phyloP scores from a whole-genome alignment of 1,140 invertebrate species.

The Portunus trituberculatus region DNA sequence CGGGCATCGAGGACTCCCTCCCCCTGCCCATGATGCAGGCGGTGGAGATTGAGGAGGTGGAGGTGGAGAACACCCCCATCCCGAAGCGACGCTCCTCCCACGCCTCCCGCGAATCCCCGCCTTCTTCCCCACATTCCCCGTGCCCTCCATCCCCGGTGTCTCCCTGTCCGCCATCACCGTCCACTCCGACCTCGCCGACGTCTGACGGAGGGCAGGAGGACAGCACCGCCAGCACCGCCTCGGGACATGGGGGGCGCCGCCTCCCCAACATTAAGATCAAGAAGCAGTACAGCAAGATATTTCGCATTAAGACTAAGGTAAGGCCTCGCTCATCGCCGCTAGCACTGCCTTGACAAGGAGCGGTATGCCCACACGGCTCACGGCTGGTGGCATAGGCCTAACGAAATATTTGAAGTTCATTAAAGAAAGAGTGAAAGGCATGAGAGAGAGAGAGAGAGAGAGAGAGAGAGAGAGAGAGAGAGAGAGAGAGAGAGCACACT shows the following conservation, averaged over 20 bases:
- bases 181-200: conserved; percentile 29
- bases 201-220: not conserved
- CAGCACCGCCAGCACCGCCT: not conserved
- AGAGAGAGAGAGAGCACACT: too few relatives aligned
- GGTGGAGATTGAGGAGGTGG: conserved; percentile 48
- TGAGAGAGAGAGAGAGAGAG: too few relatives aligned
- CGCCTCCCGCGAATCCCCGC: conserved; percentile 38
- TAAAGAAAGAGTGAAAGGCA: too few relatives aligned
- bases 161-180: conserved; percentile 31
- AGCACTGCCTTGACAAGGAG: not conserved
- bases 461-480: too few relatives aligned
- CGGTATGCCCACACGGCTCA: not conserved
- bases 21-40: not conserved
- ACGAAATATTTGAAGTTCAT: too few relatives aligned
- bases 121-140: conserved; percentile 39
- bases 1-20: not conserved
- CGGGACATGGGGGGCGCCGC: conserved; percentile 50
- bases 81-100: conserved; percentile 28
- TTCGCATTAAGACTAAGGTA: conserved; percentile 70
- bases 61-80: not conserved
- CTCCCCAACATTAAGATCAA: conserved; percentile 64
- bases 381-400: not conserved
- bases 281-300: conserved; percentile 72
- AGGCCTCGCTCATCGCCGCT: not conserved
- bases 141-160: conserved; percentile 44